Evolutionary conservation across 1,140 invertebrate species (phyloP), one percentile per base, ranked within the genome.

Genomic region (Pygmarrhopalites habei): DNA sequence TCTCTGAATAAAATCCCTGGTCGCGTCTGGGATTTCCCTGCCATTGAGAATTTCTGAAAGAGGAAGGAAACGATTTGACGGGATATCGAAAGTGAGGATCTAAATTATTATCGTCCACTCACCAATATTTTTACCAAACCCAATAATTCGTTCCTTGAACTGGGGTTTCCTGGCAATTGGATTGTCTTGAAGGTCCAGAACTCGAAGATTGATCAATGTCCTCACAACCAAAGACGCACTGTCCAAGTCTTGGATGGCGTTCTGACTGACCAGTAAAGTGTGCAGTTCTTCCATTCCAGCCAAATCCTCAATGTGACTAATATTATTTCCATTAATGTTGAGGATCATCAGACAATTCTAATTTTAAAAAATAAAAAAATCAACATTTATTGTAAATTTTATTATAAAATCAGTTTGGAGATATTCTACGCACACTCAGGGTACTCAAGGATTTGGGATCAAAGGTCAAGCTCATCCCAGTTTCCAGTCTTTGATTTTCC

Each of bases 401-500:
- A 15, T n/a, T 49, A 49, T n/a, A 49, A n/a, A n/a, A n/a, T n/a
- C n/a, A n/a, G n/a, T n/a, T n/a, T n/a, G n/a, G n/a, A n/a, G n/a
- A n/a, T n/a, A n/a, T n/a, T n/a, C n/a, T 21, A 53, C 10, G 15
- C 26, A 53, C 51, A 1, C 82, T 79, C 72, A 88, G 75, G 55
- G 76, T 75, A 32, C 77, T 62, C 51, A 81, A 73, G 52, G 80
- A 82, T 69, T 80, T 77, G 4, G 84, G 84, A 73, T 86, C 84
- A 72, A 88, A 86, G 65, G 81, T 83, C n/a, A 88, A 70, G 3
- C 74, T 74, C 73, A 83, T 82, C 26, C 80, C 77, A 39, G 71
- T 67, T 32, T 75, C 71, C 14, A 83, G 70, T 65, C 75, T 76
- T 75, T 88, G 86, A 71, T 81, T 82, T 72, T 86, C 84, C 52